These are phyloP conservation scores for Synanceia verrucosa DNA, from an alignment of 2,797 vertebrate genomes.

Conservation along the genomic window DNA sequence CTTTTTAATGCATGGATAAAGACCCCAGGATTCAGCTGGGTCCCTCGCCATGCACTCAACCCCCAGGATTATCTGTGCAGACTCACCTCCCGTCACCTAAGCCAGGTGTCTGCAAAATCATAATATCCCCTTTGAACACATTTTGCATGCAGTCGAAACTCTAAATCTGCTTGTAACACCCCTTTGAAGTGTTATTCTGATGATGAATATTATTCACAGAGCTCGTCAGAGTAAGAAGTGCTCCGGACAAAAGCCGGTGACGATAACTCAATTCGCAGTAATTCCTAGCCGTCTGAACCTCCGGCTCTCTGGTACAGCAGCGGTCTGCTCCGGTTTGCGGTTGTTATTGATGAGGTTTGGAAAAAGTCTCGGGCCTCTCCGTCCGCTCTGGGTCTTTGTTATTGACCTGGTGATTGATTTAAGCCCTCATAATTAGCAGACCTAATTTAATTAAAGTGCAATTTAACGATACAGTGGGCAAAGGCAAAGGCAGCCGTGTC, in stretches of 20 bases:
- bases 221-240: slow-evolving; percentile 55
- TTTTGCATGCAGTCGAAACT: slow-evolving; percentile 31
- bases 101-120: slow-evolving; percentile 43
- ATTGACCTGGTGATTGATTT: slow-evolving; percentile 87
- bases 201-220: slow-evolving; percentile 38
- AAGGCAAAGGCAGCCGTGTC: slow-evolving; percentile 79
- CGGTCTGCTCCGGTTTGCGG: slow-evolving; percentile 59
- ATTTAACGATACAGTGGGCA: slow-evolving; percentile 84
- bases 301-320: slow-evolving; percentile 62
- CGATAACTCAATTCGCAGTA: slow-evolving; percentile 79
- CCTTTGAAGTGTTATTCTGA: slow-evolving; percentile 45
- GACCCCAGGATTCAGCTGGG: slow-evolving; percentile 64
- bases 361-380: slow-evolving; percentile 65
- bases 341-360: slow-evolving; percentile 82
- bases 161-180: slow-evolving; percentile 31
- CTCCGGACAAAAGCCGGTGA: slow-evolving; percentile 68
- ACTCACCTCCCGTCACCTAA: slow-evolving; percentile 46
- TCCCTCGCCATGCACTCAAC: slow-evolving; percentile 46
- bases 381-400: slow-evolving; percentile 76
- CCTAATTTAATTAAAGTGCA: slow-evolving; percentile 87
- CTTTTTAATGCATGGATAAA: slow-evolving; percentile 73
- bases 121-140: slow-evolving; percentile 40
- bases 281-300: slow-evolving; percentile 78
- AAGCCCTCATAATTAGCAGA: slow-evolving; percentile 84
- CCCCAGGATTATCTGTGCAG: slow-evolving; percentile 52